Evolutionary conservation across 2,797 vertebrate species (phyloP).

Genomic region (Galagoides demidoff): DNA sequence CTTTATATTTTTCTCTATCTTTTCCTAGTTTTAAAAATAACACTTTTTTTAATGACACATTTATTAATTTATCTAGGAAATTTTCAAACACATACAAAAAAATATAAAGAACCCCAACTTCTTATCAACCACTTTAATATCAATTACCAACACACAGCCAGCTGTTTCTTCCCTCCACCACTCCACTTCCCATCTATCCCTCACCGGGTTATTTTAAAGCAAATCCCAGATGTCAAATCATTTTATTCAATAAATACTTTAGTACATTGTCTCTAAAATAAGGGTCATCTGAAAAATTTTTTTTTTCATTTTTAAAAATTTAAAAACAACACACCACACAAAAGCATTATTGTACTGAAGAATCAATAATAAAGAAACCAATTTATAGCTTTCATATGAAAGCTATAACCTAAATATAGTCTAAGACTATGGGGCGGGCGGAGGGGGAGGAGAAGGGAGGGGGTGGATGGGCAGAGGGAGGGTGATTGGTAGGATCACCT

Average conservation of each 20-base stretch:
- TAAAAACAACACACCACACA: background rate
- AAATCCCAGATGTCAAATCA: conserved; percentile 8
- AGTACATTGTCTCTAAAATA: conserved; percentile 15
- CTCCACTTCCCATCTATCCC: background rate
- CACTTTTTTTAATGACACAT: background rate
- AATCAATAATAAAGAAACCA: background rate
- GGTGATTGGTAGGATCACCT: too few relatives aligned
- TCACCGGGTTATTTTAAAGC: conserved; percentile 31
- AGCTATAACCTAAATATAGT: too few relatives aligned
- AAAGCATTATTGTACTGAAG: background rate
- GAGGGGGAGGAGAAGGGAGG: too few relatives aligned
- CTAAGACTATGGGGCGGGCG: too few relatives aligned
- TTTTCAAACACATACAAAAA: conserved; percentile 47
- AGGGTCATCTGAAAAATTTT: background rate
- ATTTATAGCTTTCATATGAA: too few relatives aligned
- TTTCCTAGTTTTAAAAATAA: conserved; percentile 57
- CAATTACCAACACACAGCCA: background rate
- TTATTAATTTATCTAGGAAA: conserved; percentile 36
- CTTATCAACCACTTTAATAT: background rate
- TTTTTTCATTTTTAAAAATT: background rate
- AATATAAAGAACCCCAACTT: conserved; percentile 22
- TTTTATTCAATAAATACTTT: conserved; percentile 44
- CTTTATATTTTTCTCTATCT: background rate
- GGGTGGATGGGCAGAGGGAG: too few relatives aligned
- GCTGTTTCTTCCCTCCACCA: background rate